Evolutionary conservation across 2,797 vertebrate genomes (phyloP).

Genomic region (Esox masquinongy): DNA sequence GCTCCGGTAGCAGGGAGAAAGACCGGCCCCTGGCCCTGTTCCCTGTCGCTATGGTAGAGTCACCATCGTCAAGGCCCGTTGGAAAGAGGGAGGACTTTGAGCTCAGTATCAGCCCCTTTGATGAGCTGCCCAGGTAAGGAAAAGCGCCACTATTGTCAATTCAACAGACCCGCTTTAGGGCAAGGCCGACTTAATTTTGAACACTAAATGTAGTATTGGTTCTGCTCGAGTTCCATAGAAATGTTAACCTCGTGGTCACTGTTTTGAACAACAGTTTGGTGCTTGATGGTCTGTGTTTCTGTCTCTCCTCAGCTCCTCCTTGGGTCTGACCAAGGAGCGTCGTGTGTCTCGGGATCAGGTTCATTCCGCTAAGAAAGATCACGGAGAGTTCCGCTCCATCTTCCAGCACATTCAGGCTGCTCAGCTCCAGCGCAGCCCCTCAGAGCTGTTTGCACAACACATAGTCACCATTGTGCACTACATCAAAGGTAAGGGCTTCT

Average conservation of each 20-base stretch:
- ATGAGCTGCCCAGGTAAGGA: slow-evolving; percentile 83
- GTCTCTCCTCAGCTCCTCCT: slow-evolving; percentile 58
- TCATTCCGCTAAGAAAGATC: slow-evolving; percentile 89
- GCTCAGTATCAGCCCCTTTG: slow-evolving; percentile 84
- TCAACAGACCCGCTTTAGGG: not conserved
- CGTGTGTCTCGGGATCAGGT: slow-evolving; percentile 84
- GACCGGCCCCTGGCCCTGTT: slow-evolving; percentile 78
- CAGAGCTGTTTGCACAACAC: slow-evolving; percentile 96
- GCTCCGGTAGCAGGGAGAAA: slow-evolving; percentile 75
- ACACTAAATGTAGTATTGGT: not conserved
- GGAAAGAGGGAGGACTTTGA: slow-evolving; percentile 91
- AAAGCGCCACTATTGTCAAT: not conserved
- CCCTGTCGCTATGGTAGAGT: slow-evolving; percentile 77
- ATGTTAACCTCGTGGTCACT: not conserved
- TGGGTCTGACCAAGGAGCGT: slow-evolving; percentile 85
- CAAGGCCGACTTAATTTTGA: not conserved
- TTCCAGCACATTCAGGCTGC: slow-evolving; percentile 95
- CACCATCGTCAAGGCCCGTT: slow-evolving; percentile 67
- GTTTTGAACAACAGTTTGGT: not conserved
- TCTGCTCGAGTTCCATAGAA: not conserved
- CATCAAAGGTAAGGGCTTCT: slow-evolving; percentile 86
- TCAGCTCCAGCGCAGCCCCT: slow-evolving; percentile 90
- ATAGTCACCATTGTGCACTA: slow-evolving; percentile 98
- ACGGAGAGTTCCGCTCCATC: slow-evolving; percentile 91
- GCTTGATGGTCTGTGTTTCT: not conserved